Evolutionary conservation across 2,113 vertebrate genomes (phyloP).

Genomic region (Aramus guarauna): DNA sequence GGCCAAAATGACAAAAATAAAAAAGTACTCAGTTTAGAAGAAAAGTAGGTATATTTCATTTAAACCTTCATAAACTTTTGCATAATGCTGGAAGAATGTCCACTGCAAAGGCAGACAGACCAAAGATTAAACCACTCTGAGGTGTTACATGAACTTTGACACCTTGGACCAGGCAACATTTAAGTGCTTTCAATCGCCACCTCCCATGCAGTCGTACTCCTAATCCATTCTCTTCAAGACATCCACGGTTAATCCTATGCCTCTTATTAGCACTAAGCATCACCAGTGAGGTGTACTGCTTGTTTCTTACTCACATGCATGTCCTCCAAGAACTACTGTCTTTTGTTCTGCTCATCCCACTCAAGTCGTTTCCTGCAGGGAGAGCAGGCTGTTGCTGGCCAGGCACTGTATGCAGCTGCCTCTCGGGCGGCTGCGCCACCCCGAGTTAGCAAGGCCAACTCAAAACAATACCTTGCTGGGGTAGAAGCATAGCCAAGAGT

Average conservation of each 20-base stretch:
- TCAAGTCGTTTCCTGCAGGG: fast-evolving
- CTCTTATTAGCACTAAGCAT: not conserved
- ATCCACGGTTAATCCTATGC: fast-evolving
- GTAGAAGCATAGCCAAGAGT: not conserved
- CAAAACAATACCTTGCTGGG: not conserved
- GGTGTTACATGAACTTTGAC: not conserved
- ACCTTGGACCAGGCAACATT: not conserved
- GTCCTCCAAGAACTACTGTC: not conserved
- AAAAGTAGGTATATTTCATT: not conserved
- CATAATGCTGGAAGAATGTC: not conserved
- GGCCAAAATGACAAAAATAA: not conserved
- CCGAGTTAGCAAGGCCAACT: not conserved
- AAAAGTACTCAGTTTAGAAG: not conserved
- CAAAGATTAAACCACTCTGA: not conserved
- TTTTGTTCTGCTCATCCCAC: not conserved
- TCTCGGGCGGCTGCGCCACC: fast-evolving
- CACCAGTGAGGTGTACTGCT: fast-evolving
- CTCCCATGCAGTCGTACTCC: fast-evolving
- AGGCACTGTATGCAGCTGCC: not conserved
- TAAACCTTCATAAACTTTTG: not conserved
- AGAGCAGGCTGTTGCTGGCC: not conserved
- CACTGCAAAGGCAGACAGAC: not conserved
- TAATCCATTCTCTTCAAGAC: not conserved
- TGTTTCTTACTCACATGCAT: fast-evolving
- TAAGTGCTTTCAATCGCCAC: not conserved